phyloP scores from a whole-genome alignment of 2,797 vertebrate genomes.

The Apodemus agrarius region DNA sequence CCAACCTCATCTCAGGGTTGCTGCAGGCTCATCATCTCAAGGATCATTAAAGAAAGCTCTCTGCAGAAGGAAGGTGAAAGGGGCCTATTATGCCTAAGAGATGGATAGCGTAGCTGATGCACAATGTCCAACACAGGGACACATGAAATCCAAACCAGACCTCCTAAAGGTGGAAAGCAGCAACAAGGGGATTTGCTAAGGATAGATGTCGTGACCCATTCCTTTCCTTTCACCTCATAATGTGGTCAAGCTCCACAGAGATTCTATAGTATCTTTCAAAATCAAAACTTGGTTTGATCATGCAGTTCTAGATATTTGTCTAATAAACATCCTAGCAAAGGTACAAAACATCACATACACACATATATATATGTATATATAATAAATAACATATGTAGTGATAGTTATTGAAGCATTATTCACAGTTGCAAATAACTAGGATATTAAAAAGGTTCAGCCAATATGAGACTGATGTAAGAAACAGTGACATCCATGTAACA shows the following conservation, averaged over 20 bases:
- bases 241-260: not conserved
- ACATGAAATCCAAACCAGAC: not conserved
- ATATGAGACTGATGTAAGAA: not conserved
- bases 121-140: not conserved
- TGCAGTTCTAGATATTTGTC: not conserved
- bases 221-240: not conserved
- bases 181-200: not conserved
- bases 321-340: not conserved
- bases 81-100: not conserved
- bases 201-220: too few relatives aligned
- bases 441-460: not conserved
- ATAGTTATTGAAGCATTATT: not conserved
- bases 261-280: not conserved
- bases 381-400: not conserved
- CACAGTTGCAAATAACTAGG: not conserved
- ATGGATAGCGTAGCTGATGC: rapidly evolving
- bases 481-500: not conserved
- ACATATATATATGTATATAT: too few relatives aligned
- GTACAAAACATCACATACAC: not conserved
- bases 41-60: not conserved
- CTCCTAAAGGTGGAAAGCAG: not conserved
- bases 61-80: not conserved
- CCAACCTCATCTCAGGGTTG: not conserved
- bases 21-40: not conserved
- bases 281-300: not conserved